Evolutionary conservation across 2,888 invertebrate species (phyloP).

Genomic region (Cosmorhoe ocellata): DNA sequence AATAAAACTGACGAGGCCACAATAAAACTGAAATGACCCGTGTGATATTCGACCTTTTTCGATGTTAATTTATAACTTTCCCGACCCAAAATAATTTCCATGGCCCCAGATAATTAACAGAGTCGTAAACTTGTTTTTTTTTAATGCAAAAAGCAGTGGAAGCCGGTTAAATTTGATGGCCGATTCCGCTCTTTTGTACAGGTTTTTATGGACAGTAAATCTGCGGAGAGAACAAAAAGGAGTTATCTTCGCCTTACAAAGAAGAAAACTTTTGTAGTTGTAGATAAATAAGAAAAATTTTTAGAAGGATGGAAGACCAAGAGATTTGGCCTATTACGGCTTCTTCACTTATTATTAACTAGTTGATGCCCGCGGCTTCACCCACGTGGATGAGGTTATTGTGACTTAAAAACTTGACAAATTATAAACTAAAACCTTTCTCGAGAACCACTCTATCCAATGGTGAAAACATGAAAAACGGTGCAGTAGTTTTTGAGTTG

Average conservation of each 20-base stretch:
- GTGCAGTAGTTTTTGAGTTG: no score
- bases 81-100: constrained; percentile 9
- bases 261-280: not conserved
- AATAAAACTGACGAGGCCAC: constrained; percentile 58
- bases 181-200: constrained; percentile 2
- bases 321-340: no score
- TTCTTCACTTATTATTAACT: no score
- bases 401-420: no score
- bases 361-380: no score
- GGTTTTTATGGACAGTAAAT: constrained; percentile 14
- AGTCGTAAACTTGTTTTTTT: constrained; percentile 19
- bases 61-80: constrained; percentile 51
- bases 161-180: not conserved
- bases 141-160: constrained; percentile 10
- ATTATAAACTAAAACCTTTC: no score
- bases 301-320: no score
- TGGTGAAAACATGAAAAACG: no score
- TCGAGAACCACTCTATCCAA: no score
- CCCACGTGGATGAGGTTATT: no score
- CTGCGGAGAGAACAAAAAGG: constrained; percentile 3
- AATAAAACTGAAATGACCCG: constrained; percentile 61
- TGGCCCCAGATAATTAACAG: constrained; percentile 14
- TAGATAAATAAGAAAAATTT: not conserved
- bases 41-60: constrained; percentile 53
- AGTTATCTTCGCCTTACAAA: not conserved